A percentile compares a stretch with the other conserved stretches of the same genome.
Conservation (phyloP, 2,888 invertebrate genomes). For the Temnothorax unifasciatus region DNA sequence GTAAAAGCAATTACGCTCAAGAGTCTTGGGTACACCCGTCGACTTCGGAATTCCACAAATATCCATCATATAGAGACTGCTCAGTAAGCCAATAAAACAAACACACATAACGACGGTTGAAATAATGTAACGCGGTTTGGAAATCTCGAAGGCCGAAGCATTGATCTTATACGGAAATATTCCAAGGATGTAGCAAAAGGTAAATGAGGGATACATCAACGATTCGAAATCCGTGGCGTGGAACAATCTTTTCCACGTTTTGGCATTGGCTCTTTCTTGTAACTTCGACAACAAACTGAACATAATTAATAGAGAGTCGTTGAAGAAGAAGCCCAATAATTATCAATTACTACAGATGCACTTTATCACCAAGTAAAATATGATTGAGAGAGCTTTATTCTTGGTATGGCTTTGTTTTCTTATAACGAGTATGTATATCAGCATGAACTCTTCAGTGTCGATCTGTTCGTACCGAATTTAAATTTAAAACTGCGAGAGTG, state of each 20-base stretch:
- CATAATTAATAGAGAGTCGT: no score
- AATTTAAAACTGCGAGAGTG: no score
- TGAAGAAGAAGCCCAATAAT: no score
- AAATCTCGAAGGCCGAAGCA: constrained; percentile 44
- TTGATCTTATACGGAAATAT: constrained; percentile 74
- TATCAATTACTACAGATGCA: no score
- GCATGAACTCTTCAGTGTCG: no score
- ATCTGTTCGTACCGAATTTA: no score
- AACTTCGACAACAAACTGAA: background rate
- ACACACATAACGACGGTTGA: constrained; percentile 61
- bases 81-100: background rate
- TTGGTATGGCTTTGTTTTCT: no score
- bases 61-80: constrained; percentile 63
- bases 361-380: no score
- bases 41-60: background rate
- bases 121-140: constrained; percentile 58
- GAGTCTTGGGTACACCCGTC: constrained; percentile 58
- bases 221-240: constrained; percentile 70
- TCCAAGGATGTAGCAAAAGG: constrained; percentile 60
- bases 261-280: background rate
- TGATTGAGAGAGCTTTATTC: no score
- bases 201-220: constrained; percentile 73
- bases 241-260: constrained; percentile 57
- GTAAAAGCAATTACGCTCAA: constrained; percentile 60
- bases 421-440: no score